These are phyloP conservation scores for Euura saliciscinereae DNA, from an alignment of 1,140 invertebrate genomes.

Conservation along the genomic window DNA sequence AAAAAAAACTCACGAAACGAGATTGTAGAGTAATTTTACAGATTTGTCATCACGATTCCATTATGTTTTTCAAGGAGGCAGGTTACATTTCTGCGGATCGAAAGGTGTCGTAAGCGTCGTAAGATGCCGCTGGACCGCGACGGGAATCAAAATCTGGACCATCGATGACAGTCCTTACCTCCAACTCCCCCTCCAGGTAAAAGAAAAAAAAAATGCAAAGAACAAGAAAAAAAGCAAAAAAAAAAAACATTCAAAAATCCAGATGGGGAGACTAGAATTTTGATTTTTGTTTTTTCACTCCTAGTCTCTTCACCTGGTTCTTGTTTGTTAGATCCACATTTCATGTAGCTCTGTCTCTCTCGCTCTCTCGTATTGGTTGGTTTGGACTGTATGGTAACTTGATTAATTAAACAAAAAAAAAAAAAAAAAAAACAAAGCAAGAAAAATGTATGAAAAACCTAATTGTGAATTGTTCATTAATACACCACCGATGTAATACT, in stretches of 20 bases:
- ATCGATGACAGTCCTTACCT: conserved; percentile 35
- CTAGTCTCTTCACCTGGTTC: neutral
- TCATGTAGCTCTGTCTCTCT: conserved; percentile 4
- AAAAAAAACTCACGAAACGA: too few relatives aligned
- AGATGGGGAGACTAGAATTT: neutral
- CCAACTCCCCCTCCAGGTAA: conserved; percentile 14
- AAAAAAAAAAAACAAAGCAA: neutral
- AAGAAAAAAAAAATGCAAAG: conserved; percentile 24
- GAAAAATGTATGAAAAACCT: neutral
- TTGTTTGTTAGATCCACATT: neutral
- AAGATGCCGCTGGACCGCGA: conserved; percentile 32
- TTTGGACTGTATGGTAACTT: conserved; percentile 7
- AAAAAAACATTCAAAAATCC: neutral
- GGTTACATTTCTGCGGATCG: conserved; percentile 32
- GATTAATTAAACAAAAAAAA: neutral
- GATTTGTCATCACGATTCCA: neutral
- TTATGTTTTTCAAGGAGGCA: conserved; percentile 38
- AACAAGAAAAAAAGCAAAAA: neutral
- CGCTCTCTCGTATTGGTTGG: conserved; percentile 6
- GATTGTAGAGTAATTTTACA: neutral
- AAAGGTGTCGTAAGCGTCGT: conserved; percentile 21
- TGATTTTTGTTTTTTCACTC: neutral
- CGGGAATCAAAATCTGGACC: conserved; percentile 32
- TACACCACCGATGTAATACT: too few relatives aligned
- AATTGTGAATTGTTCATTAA: neutral